Conservation (phyloP, 2,888 invertebrate species). For the Vesta saturnalis region DNA sequence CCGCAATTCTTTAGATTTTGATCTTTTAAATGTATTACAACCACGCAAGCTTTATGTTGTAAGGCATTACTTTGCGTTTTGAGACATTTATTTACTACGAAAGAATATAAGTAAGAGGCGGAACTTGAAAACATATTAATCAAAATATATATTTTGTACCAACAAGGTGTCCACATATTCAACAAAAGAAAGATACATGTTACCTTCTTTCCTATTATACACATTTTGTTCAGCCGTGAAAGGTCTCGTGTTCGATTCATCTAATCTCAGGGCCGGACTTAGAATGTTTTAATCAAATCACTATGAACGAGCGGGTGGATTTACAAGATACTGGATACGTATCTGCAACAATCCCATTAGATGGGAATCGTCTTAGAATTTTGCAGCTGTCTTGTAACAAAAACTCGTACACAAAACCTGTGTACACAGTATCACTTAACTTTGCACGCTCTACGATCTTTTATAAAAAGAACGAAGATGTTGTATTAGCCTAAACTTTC, state of each 20-base stretch:
- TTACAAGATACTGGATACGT: conserved; percentile 10
- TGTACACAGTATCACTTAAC: conserved; percentile 50
- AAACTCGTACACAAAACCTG: conserved; percentile 46
- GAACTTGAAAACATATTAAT: conserved; percentile 55
- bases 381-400: conserved; percentile 42
- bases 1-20: conserved; percentile 2
- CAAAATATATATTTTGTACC: conserved; percentile 48
- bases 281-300: not conserved
- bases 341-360: conserved; percentile 14
- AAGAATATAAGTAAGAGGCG: conserved; percentile 46
- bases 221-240: conserved; percentile 26
- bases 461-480: conserved; percentile 21
- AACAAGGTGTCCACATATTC: conserved; percentile 53
- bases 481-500: conserved; percentile 22
- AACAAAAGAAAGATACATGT: conserved; percentile 55
- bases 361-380: conserved; percentile 40
- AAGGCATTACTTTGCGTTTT: conserved; percentile 32
- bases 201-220: conserved; percentile 49
- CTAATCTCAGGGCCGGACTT: conserved; percentile 32
- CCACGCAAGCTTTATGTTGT: conserved; percentile 23
- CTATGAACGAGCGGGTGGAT: not conserved
- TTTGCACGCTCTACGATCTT: conserved; percentile 43
- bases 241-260: conserved; percentile 36
- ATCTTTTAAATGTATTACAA: conserved; percentile 18
- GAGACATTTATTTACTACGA: conserved; percentile 20